Base-by-base conservation (phyloP, 2,888 invertebrate species). In the Ecliptopera silaceata region DNA sequence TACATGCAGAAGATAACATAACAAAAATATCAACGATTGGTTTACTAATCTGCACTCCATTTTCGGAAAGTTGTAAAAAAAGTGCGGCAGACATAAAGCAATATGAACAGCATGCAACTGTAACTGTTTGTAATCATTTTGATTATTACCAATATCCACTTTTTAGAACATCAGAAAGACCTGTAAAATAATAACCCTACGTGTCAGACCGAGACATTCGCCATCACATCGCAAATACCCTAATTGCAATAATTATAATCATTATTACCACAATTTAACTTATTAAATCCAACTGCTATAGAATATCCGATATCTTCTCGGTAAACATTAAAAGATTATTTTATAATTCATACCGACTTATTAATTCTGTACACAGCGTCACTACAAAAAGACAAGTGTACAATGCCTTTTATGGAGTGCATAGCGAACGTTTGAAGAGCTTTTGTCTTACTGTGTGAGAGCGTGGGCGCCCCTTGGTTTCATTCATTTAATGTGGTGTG, bases 391-490 rank as follows among this genome's bases (percentile, higher is more conserved):
- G 57, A 12, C 66, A 61, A 66, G 64, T 15, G 36, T 62, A 61
- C 66, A 58, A 66, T 71, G 55, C 70, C 68, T 68, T 70, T 61
- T 73, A 77, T 72, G 72, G 70, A 66, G 66, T 70, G 69, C 72
- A 70, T 69, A 70, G 65, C 68, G 67, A 74, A 69, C 71, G 72
- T 77, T 79, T 75, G 75, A 71, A 80, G 78, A 79, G 81, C 80
- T 81, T 84, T 82, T 81, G 79, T 83, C 76, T 84, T 74, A 79
- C 83, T 82, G 84, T 80, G 67, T 72, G 41, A 61, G 55, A 57
- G 84, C 80, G 88, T 88, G 83, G 88, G 89, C 79, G 88, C 75
- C 84, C 84, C 85, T 80, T 77, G 68, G 72, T 72, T 79, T 81
- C 84, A 86, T 87, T 86, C 84, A 87, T 80, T 82, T 78, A 77